phyloP scores from a whole-genome alignment of 2,888 invertebrate genomes.

The Eilema griseolum region DNA sequence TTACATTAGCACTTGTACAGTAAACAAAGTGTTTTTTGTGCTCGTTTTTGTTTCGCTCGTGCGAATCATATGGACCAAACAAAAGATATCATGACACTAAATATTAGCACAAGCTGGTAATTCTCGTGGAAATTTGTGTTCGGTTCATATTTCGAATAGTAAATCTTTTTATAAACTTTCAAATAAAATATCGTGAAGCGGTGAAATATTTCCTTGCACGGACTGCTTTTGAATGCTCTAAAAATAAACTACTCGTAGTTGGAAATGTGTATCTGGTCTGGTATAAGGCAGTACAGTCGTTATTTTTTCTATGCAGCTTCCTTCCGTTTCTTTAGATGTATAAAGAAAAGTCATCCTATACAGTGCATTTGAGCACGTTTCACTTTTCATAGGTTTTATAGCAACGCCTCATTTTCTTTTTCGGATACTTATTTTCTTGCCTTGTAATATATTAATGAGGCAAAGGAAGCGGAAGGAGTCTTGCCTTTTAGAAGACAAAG shows the following conservation, averaged over 20 bases:
- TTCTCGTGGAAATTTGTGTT: conserved; percentile 13
- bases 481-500: not conserved
- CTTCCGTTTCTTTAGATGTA: conserved; percentile 36
- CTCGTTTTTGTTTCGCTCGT: conserved; percentile 7
- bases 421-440: not conserved
- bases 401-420: conserved; percentile 12
- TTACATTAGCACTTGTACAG: not conserved
- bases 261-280: conserved; percentile 39
- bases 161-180: conserved; percentile 18
- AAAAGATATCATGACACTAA: conserved; percentile 8
- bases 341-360: conserved; percentile 33
- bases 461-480: not conserved
- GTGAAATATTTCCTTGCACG: conserved; percentile 35
- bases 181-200: conserved; percentile 38
- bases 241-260: conserved; percentile 39
- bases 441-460: not conserved
- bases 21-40: conserved; percentile 13
- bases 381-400: conserved; percentile 30
- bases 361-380: conserved; percentile 18
- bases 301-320: conserved; percentile 30
- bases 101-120: conserved; percentile 21
- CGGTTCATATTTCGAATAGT: conserved; percentile 22
- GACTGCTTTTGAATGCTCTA: conserved; percentile 36
- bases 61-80: conserved; percentile 15
- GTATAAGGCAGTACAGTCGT: conserved; percentile 25